Conservation (phyloP, 1,140 invertebrate genomes). For the Lutraria rhynchaena region DNA sequence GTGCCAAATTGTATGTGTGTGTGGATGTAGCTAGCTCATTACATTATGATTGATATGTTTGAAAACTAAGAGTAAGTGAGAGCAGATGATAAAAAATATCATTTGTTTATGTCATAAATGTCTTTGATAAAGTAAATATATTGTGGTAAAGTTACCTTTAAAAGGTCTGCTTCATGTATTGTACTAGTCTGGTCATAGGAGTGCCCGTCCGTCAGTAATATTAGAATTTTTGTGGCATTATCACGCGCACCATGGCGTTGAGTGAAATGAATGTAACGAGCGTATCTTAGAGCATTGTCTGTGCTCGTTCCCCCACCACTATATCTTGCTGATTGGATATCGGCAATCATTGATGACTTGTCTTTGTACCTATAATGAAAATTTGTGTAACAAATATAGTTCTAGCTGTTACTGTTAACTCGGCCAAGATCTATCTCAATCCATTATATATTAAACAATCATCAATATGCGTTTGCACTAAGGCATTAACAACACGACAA, state of each 20-base stretch:
- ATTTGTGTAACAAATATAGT: too few relatives aligned
- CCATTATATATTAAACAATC: too few relatives aligned
- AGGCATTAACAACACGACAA: too few relatives aligned
- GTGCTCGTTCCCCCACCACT: conserved; percentile 58
- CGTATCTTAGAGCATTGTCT: conserved; percentile 57
- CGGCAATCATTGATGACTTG: conserved; percentile 18
- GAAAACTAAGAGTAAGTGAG: neutral
- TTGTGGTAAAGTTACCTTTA: conserved; percentile 23
- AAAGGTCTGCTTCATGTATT: conserved; percentile 42
- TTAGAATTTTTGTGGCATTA: conserved; percentile 57
- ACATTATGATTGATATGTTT: too few relatives aligned
- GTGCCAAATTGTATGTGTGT: neutral
- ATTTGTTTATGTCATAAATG: neutral
- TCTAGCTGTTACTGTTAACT: too few relatives aligned
- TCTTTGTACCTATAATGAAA: conserved; percentile 32
- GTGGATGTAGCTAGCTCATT: neutral
- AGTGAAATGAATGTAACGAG: conserved; percentile 54
- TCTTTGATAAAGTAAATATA: neutral
- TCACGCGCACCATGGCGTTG: conserved; percentile 53
- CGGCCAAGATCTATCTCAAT: too few relatives aligned
- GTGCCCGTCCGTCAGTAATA: conserved; percentile 66
- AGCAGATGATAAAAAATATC: neutral
- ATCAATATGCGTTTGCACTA: too few relatives aligned
- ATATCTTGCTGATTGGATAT: conserved; percentile 39
- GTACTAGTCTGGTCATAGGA: conserved; percentile 57